Base-by-base conservation (phyloP, 2,888 invertebrate species). In the Eulithis testata region DNA sequence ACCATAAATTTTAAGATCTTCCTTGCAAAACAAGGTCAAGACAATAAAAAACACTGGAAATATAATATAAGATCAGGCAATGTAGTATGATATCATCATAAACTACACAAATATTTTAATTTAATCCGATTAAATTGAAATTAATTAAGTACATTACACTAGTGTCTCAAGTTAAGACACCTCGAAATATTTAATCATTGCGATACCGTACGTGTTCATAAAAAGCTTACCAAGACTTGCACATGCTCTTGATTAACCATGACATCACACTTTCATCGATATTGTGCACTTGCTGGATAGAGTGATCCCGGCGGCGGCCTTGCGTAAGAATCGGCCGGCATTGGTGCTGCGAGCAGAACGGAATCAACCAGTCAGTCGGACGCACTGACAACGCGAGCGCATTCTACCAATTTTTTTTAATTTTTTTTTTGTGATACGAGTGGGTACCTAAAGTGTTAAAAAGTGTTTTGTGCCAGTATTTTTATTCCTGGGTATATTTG, bases 201-300 rank as follows among this genome's bases (percentile, higher is more conserved):
- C 36, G 11, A 55, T 8, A 37, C 27, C 11, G 44, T 31, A 45
- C 45, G 57, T 58, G 37, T 44, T 56, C 1, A 53, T 51, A 58
- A 58, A 51, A 60, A 60, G 11, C 36, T 52, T 49, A n/a, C 44
- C 14, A 12, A 50, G 21, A 61, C 40, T 63, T 65, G 54, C 50
- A 66, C 40, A 60, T 74, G 70, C 58, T 68, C 69, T 74, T 78
- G 80, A 83, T 80, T 79, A 75, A 70, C 66, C 74, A 73, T 84
- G 82, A 83, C 79, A 82, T 80, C 82, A 83, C 76, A 84, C 87
- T 88, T 87, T 89, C 86, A 75, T 81, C 75, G 70, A 75, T 62
- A 75, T 72, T 78, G 70, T 76, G 71, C 69, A 77, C 61, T 73
- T 73, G 59, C 43, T 58, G 40, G 47, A 59, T 60, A 45, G 21